These are phyloP conservation scores for Myripristis jacobus DNA, from an alignment of 2,797 vertebrate species.

Conservation along the genomic window DNA sequence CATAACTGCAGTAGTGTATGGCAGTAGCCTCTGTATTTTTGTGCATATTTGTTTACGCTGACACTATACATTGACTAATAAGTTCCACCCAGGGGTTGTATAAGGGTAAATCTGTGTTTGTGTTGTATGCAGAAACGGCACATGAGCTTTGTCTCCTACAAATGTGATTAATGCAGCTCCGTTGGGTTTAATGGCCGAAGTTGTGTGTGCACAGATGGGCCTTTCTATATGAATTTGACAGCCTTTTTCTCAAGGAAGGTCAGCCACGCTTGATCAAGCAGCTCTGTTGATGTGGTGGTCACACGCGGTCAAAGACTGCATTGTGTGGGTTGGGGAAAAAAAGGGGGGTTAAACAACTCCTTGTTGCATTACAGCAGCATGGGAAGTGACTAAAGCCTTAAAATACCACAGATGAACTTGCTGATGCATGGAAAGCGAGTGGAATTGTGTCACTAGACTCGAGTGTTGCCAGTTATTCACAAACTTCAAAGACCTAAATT, in stretches of 20 bases:
- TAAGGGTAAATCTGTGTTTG: not conserved
- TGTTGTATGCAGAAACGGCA: not conserved
- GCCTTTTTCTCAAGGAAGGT: slow-evolving; percentile 19
- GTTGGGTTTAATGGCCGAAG: not conserved
- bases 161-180: not conserved
- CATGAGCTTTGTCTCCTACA: slow-evolving; percentile 14
- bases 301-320: slow-evolving; percentile 50
- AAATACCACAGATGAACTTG: not conserved
- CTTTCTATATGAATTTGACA: slow-evolving; percentile 24
- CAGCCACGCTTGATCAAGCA: slow-evolving; percentile 43
- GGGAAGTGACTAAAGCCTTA: not conserved
- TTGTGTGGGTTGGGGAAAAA: slow-evolving; percentile 57
- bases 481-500: too few relatives aligned
- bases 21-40: not conserved
- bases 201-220: slow-evolving; percentile 22
- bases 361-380: not conserved
- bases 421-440: not conserved
- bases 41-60: not conserved
- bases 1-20: too few relatives aligned
- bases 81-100: not conserved
- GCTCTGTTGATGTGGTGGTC: slow-evolving; percentile 39
- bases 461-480: too few relatives aligned
- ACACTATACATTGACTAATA: not conserved
- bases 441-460: too few relatives aligned
- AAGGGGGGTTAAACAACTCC: not conserved